Evolutionary conservation across 2,888 invertebrate genomes (phyloP), one percentile per base, ranked within the genome.

Genomic region (Synergus itoensis): DNA sequence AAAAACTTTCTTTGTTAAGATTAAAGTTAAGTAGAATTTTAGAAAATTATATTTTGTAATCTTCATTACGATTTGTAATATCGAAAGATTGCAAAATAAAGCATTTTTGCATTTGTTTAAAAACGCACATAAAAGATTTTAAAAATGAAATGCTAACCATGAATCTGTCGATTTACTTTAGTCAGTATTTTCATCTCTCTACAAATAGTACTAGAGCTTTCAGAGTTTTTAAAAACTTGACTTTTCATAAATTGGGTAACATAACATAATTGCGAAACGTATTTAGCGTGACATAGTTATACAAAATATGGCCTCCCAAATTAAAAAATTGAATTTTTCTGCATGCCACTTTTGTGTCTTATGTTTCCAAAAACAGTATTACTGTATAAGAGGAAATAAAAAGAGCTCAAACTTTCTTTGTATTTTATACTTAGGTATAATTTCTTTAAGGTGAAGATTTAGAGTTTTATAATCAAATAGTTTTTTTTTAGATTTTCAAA

Each of bases 261-360:
- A 48, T 11, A 53, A 4, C 36, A 48, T 16, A 73, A 53, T 73
- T 53, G 28, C 48, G 45, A 73, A 73, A 48, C 28, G 48, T 73
- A 73, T 53, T 48, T 48, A 60, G 60, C 53, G 45, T 48, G 36
- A n/a, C 9, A 48, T 48, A 36, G 36, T 53, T n/a, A 73, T 53
- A 53, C 36, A 53, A 53, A 53, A 3, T 40, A 53, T 36, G 53
- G 73, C 53, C 73, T 73, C 53, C 21, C 9, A 60, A 73, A 48
- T 4, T n/a, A 28, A n/a, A 36, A n/a, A 73, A 48, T 40, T 36
- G 40, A 53, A 4, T 43, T 69, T 69, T 69, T 57, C 5, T 57
- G 73, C 73, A n/a, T 73, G 73, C 8, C 53, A 36, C 73, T 73
- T 73, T 73, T 73, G 73, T 73, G 73, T 57, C 73, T 53, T 69